A percentile compares a stretch with the other conserved stretches of the same genome.
Conservation (phyloP, 2,113 vertebrate genomes). For the Chloebia gouldiae region DNA sequence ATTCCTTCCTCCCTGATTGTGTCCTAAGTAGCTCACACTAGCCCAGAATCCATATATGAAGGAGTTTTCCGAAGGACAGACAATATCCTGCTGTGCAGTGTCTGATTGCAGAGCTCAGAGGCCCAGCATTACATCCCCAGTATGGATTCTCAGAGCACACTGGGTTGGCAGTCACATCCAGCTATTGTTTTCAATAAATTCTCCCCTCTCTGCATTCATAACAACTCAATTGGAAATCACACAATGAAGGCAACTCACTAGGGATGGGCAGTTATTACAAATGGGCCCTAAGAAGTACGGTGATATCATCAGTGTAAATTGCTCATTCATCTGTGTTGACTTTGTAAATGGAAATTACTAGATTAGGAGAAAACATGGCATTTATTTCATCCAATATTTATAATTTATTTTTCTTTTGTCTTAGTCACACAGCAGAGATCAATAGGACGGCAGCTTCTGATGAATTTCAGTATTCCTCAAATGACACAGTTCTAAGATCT, state of each 20-base stretch:
- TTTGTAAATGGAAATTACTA: not conserved
- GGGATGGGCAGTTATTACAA: not conserved
- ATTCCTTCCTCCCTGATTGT: not conserved
- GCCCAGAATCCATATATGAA: not conserved
- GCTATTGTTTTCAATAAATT: not conserved
- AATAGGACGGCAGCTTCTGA: not conserved
- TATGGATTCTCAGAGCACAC: fast-evolving
- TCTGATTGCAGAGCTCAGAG: not conserved
- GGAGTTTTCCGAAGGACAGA: not conserved
- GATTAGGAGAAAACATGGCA: not conserved
- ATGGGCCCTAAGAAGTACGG: not conserved
- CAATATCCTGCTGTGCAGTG: not conserved
- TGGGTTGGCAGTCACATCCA: not conserved
- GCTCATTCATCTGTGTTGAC: slow-evolving; percentile 15
- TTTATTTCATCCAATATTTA: not conserved
- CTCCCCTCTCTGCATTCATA: not conserved
- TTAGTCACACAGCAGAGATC: not conserved
- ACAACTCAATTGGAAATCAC: not conserved
- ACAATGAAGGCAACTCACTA: not conserved
- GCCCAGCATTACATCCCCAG: fast-evolving
- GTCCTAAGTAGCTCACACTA: not conserved
- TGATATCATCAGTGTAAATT: not conserved
- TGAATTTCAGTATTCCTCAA: not conserved
- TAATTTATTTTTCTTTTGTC: not conserved
- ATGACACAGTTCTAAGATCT: not conserved